These are phyloP conservation scores for Zaprionus gabonicus DNA, from an alignment of 1,140 invertebrate species.

Conservation along the genomic window DNA sequence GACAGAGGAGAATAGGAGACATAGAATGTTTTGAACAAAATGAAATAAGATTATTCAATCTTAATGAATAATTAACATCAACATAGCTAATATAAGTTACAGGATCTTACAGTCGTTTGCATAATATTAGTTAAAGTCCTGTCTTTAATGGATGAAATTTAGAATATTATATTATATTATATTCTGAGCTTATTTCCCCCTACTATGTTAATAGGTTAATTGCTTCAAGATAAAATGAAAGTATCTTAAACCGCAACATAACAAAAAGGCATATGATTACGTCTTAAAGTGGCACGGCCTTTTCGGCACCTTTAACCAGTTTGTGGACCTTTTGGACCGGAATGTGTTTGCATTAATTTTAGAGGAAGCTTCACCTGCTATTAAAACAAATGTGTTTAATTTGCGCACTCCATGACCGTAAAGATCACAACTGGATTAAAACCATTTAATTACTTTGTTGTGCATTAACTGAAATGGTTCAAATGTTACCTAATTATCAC, in stretches of 20 bases:
- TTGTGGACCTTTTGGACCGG: neutral
- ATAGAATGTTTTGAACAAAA: neutral
- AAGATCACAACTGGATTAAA: conserved; percentile 5
- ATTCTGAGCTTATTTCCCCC: neutral
- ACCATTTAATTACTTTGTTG: neutral
- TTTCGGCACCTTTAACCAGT: neutral
- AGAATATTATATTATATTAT: neutral
- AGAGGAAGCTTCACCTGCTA: neutral
- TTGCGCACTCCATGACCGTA: neutral
- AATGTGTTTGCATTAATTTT: neutral
- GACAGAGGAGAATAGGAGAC: neutral
- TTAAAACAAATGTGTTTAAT: neutral
- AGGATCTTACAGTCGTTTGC: too few species aligned
- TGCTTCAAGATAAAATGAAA: neutral
- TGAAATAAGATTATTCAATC: too few species aligned
- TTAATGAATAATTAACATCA: neutral
- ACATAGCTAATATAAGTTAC: neutral
- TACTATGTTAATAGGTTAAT: neutral
- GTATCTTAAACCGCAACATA: neutral
- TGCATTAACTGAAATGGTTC: neutral
- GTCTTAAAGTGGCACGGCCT: neutral
- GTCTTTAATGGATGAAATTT: neutral
- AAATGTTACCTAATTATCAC: neutral
- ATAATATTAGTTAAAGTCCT: neutral
- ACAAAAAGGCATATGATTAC: conserved; percentile 1